These are phyloP conservation scores for Amphilophus citrinellus DNA, from an alignment of 2,113 vertebrate genomes.

Conservation along the genomic window DNA sequence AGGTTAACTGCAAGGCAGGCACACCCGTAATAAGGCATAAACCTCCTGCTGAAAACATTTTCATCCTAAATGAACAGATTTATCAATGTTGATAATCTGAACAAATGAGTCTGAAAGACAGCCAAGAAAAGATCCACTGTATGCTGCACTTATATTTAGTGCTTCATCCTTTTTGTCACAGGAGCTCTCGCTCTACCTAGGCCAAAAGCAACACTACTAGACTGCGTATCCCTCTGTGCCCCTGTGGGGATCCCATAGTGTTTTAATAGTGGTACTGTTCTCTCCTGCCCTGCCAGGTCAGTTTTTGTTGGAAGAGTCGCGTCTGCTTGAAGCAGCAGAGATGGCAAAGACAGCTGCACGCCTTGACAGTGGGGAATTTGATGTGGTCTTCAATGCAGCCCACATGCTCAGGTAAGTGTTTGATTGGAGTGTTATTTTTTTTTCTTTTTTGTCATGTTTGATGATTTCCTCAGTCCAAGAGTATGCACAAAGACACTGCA, in stretches of 20 bases:
- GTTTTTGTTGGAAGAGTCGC: conserved; percentile 96
- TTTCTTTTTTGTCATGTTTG: not conserved
- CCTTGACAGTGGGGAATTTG: conserved; percentile 93
- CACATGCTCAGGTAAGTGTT: conserved; percentile 95
- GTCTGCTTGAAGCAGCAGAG: conserved; percentile 94
- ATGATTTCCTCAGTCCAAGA: conserved; percentile 5
- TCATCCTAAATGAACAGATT: conserved; percentile 36
- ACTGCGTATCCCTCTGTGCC: conserved; percentile 33
- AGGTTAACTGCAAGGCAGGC: conserved; percentile 12
- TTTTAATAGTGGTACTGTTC: conserved; percentile 48
- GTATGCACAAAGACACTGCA: not conserved
- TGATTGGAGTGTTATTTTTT: conserved; percentile 31
- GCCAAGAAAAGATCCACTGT: conserved; percentile 29
- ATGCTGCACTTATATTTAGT: conserved; percentile 34
- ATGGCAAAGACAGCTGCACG: conserved; percentile 98
- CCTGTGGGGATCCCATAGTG: conserved; percentile 38
- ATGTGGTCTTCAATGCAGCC: conserved; percentile 98
- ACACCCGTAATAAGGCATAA: conserved; percentile 37
- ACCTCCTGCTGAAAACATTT: conserved; percentile 29
- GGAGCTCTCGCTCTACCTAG: not conserved
- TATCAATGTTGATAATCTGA: conserved; percentile 53
- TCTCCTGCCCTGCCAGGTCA: conserved; percentile 85
- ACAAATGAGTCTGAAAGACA: conserved; percentile 66
- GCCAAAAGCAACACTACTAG: conserved; percentile 63
- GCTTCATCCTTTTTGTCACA: conserved; percentile 58